Evolutionary conservation across 2,888 invertebrate species (phyloP).

Genomic region (Thelaira solivaga): DNA sequence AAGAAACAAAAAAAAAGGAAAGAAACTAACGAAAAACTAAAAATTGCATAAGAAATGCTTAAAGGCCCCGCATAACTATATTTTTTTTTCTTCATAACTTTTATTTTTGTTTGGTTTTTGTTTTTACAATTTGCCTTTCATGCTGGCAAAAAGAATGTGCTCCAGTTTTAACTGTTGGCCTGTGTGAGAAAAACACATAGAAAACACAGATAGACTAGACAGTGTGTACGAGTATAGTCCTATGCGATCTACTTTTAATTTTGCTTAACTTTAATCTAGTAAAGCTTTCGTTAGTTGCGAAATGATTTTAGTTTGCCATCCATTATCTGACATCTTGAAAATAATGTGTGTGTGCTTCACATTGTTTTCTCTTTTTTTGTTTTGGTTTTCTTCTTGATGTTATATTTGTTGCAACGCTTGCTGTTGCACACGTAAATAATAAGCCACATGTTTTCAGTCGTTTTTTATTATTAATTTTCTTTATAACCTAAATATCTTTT

Average conservation of each 20-base stretch:
- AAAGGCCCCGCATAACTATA: constrained; percentile 50
- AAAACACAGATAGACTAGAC: no score
- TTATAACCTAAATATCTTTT: no score
- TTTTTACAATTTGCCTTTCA: not conserved
- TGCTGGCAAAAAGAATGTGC: constrained; percentile 50
- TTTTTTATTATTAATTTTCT: constrained; percentile 27
- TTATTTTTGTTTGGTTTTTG: not conserved
- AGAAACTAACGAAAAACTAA: constrained; percentile 22
- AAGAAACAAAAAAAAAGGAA: not conserved
- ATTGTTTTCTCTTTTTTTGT: no score
- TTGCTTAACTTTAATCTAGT: no score
- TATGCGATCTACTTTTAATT: constrained; percentile 17
- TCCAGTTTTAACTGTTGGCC: constrained; percentile 54
- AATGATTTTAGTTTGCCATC: not conserved
- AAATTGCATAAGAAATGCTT: constrained; percentile 51
- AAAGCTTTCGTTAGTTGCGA: constrained; percentile 10
- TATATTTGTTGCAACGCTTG: not conserved
- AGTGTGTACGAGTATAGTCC: no score
- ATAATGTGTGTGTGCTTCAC: constrained; percentile 35
- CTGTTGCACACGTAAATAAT: constrained; percentile 27
- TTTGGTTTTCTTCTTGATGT: constrained; percentile 38
- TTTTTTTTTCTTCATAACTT: constrained; percentile 47
- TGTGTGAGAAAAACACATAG: not conserved
- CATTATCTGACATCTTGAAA: constrained; percentile 45
- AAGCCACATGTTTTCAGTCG: constrained; percentile 52